Conservation (phyloP, 2,888 invertebrate species). For the Halictus quadricinctus region DNA sequence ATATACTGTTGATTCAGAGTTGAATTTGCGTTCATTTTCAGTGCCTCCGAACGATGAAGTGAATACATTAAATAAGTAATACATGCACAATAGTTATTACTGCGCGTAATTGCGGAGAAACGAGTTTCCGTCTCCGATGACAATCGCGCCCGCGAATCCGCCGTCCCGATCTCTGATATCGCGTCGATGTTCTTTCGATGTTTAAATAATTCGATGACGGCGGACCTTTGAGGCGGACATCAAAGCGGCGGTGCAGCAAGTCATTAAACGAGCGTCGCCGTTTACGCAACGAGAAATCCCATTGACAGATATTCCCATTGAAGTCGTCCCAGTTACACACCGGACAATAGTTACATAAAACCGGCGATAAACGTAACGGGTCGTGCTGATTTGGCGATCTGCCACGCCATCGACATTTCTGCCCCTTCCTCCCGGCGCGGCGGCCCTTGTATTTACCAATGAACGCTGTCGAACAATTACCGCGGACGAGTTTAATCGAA, state of each 20-base stretch:
- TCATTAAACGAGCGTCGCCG: conserved; percentile 7
- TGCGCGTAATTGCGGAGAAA: not conserved
- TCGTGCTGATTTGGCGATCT: conserved; percentile 46
- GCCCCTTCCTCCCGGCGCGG: not conserved
- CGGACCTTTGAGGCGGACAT: not conserved
- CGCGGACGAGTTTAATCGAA: conserved; percentile 35
- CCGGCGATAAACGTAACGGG: conserved; percentile 46
- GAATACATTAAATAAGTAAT: not conserved
- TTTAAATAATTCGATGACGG: not conserved
- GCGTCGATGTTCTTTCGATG: not conserved
- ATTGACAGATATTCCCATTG: conserved; percentile 41
- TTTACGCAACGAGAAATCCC: conserved; percentile 30
- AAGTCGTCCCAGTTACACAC: conserved; percentile 42
- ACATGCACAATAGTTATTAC: not conserved
- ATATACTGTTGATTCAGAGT: too few relatives aligned
- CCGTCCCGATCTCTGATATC: not conserved
- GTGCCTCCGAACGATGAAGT: not conserved
- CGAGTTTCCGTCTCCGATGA: not conserved
- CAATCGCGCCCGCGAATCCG: not conserved
- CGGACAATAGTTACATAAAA: conserved; percentile 45
- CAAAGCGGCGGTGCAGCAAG: not conserved
- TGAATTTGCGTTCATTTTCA: too few relatives aligned
- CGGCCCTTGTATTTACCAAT: conserved; percentile 36
- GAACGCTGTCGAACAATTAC: conserved; percentile 44
- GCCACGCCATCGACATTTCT: conserved; percentile 42